Evolutionary conservation across 2,888 invertebrate genomes (phyloP).

Genomic region (Hirudinaria manillensis): DNA sequence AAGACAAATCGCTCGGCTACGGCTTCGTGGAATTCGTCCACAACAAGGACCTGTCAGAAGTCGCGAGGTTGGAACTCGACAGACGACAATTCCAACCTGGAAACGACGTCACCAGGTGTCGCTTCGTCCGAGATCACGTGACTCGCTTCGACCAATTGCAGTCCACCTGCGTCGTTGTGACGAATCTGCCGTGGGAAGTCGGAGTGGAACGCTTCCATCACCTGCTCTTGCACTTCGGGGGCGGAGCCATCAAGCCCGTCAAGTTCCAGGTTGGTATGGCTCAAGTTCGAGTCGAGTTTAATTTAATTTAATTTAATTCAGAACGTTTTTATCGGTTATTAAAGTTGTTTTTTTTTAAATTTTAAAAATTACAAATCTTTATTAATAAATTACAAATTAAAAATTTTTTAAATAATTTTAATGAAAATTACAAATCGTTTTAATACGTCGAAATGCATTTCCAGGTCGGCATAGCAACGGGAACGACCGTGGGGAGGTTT

Average conservation of each 20-base stretch:
- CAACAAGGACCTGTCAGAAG: constrained; percentile 56
- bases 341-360: background rate
- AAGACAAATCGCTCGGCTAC: constrained; percentile 59
- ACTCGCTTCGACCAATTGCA: constrained; percentile 57
- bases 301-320: background rate
- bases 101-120: constrained; percentile 55
- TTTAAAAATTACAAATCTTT: background rate
- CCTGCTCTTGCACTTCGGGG: background rate
- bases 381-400: background rate
- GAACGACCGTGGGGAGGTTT: background rate
- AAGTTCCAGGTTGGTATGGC: background rate
- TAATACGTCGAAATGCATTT: background rate
- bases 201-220: background rate
- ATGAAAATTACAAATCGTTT: background rate
- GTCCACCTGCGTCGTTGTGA: constrained; percentile 58
- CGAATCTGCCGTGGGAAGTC: constrained; percentile 54
- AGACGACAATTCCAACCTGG: constrained; percentile 51
- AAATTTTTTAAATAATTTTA: background rate
- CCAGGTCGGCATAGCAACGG: constrained; percentile 10
- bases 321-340: background rate
- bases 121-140: constrained; percentile 57
- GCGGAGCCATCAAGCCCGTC: background rate
- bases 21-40: constrained; percentile 59
- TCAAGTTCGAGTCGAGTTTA: background rate
- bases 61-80: constrained; percentile 56